Conservation (phyloP, 2,888 invertebrate species). For the Graphium colonna region DNA sequence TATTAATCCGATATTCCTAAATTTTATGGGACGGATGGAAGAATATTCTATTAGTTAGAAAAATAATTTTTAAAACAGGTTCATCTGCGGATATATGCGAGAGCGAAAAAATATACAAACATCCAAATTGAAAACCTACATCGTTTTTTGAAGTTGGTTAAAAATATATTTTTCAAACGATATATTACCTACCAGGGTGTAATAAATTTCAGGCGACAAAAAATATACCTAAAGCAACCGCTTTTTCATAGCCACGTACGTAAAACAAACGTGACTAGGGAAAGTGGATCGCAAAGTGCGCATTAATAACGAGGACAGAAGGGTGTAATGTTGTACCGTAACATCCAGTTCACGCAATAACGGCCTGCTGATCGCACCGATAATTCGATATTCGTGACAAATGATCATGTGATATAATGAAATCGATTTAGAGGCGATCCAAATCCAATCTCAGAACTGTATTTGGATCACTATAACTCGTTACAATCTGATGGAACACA, state of each 20-base stretch:
- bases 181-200: neutral
- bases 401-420: constrained; percentile 18
- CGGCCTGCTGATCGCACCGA: constrained; percentile 14
- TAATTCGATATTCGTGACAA: constrained; percentile 23
- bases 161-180: no score
- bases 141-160: no score
- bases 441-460: constrained; percentile 9
- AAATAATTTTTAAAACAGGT: no score
- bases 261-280: constrained; percentile 46
- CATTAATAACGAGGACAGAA: constrained; percentile 42
- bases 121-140: no score
- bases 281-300: constrained; percentile 53
- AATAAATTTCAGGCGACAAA: constrained; percentile 6
- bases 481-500: constrained; percentile 11
- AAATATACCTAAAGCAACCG: constrained; percentile 3
- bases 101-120: no score
- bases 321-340: constrained; percentile 33
- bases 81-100: no score
- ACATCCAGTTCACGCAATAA: constrained; percentile 31
- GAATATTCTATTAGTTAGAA: no score
- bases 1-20: no score
- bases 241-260: constrained; percentile 17
- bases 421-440: constrained; percentile 13
- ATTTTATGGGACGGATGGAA: no score
- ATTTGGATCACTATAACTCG: constrained; percentile 6